A percentile compares a stretch with the other conserved stretches of the same genome.
Evolutionary conservation across 2,113 vertebrate species (phyloP).

Genomic region (Pseudolaguvia tuberculata): DNA sequence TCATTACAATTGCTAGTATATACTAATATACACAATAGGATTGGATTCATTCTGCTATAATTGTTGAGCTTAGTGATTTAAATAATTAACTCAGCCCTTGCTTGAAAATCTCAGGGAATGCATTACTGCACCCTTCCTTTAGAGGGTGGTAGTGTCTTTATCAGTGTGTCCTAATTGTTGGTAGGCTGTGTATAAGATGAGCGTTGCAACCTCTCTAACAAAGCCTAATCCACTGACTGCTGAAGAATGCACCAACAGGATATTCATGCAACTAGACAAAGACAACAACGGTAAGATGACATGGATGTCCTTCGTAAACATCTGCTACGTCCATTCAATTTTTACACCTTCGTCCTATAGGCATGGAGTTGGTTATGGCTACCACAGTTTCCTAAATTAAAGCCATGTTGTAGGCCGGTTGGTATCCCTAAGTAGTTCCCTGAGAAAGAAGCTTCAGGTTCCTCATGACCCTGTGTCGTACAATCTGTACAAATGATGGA

Average conservation of each 20-base stretch:
- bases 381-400: too few species aligned
- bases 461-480: too few species aligned
- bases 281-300: slow-evolving; percentile 66
- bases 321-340: too few species aligned
- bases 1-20: too few species aligned
- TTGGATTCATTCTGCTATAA: not conserved
- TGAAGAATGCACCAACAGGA: slow-evolving; percentile 69
- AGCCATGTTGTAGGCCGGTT: too few species aligned
- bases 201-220: slow-evolving; percentile 57
- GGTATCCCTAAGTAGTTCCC: too few species aligned
- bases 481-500: too few species aligned
- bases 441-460: too few species aligned
- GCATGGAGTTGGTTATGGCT: too few species aligned
- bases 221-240: slow-evolving; percentile 59
- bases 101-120: not conserved
- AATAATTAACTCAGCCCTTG: not conserved
- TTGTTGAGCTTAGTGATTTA: not conserved
- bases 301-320: not conserved
- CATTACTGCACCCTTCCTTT: not conserved
- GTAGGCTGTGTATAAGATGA: slow-evolving; percentile 70
- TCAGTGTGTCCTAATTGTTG: slow-evolving; percentile 8
- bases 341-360: too few species aligned
- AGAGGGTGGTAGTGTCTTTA: slow-evolving; percentile 20
- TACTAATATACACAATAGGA: not conserved
- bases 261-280: slow-evolving; percentile 69